These are phyloP conservation scores for Sandelia bainsii DNA, from an alignment of 2,797 vertebrate species.

Conservation along the genomic window DNA sequence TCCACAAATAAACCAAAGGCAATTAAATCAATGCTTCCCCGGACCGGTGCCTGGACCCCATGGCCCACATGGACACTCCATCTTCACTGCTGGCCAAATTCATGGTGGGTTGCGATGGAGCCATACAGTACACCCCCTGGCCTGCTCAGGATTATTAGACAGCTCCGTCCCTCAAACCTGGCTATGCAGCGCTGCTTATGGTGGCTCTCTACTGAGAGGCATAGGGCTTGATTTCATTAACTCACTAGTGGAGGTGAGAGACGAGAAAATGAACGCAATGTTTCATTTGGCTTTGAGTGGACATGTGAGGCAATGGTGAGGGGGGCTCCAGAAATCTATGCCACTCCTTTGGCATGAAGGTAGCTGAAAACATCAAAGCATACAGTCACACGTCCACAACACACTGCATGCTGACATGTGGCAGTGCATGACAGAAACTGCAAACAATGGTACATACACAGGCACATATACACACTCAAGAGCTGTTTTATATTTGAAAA, in stretches of 20 bases:
- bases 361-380: conserved; percentile 37
- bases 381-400: conserved; percentile 23
- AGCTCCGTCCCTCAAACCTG: conserved; percentile 71
- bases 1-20: conserved; percentile 98
- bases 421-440: conserved; percentile 69
- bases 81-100: conserved; percentile 83
- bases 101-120: conserved; percentile 78
- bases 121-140: conserved; percentile 76
- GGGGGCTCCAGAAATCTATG: conserved; percentile 55
- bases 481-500: conserved; percentile 21
- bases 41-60: conserved; percentile 85
- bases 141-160: conserved; percentile 91
- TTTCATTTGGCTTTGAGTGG: conserved; percentile 81
- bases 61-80: conserved; percentile 92
- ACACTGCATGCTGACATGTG: conserved; percentile 73
- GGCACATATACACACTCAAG: conserved; percentile 27
- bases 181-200: conserved; percentile 64
- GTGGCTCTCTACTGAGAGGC: conserved; percentile 81
- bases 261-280: conserved; percentile 77
- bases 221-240: conserved; percentile 84
- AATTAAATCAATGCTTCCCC: conserved; percentile 99
- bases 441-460: conserved; percentile 55
- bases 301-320: conserved; percentile 60
- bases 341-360: conserved; percentile 50
- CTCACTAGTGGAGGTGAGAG: conserved; percentile 71